These are phyloP conservation scores for Zygothrica quintamaculata DNA, from an alignment of 2,888 invertebrate genomes.

Conservation along the genomic window DNA sequence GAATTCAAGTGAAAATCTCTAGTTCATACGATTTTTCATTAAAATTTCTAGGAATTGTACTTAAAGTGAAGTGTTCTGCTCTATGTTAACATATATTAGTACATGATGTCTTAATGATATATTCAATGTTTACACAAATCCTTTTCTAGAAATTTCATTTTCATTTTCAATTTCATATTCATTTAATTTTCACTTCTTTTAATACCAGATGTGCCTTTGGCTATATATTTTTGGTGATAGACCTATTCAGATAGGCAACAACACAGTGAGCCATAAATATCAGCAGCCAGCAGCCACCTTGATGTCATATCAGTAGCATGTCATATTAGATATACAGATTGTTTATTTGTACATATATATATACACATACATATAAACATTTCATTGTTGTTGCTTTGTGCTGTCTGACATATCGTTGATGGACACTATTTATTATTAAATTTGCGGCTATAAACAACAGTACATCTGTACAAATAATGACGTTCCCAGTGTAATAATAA, in stretches of 20 bases:
- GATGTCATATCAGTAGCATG: slow-evolving; percentile 40
- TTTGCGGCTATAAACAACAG: slow-evolving; percentile 18
- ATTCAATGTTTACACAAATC: not conserved
- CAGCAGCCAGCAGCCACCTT: slow-evolving; percentile 17
- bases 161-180: not conserved
- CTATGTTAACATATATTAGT: not conserved
- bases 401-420: slow-evolving; percentile 45
- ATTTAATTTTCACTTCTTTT: not conserved
- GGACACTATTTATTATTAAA: slow-evolving; percentile 65
- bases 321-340: slow-evolving; percentile 35
- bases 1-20: slow-evolving; percentile 14
- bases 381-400: slow-evolving; percentile 15
- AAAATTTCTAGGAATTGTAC: too few species aligned
- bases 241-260: slow-evolving; percentile 13
- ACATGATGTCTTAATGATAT: too few species aligned
- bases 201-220: not conserved
- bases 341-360: slow-evolving; percentile 16
- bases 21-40: not conserved
- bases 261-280: slow-evolving; percentile 35
- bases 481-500: slow-evolving; percentile 37
- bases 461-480: slow-evolving; percentile 38
- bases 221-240: slow-evolving; percentile 27
- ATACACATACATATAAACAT: too few species aligned
- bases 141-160: too few species aligned
- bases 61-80: slow-evolving; percentile 1